Conservation (phyloP, 1,140 invertebrate species). For the Dryas iulia region DNA sequence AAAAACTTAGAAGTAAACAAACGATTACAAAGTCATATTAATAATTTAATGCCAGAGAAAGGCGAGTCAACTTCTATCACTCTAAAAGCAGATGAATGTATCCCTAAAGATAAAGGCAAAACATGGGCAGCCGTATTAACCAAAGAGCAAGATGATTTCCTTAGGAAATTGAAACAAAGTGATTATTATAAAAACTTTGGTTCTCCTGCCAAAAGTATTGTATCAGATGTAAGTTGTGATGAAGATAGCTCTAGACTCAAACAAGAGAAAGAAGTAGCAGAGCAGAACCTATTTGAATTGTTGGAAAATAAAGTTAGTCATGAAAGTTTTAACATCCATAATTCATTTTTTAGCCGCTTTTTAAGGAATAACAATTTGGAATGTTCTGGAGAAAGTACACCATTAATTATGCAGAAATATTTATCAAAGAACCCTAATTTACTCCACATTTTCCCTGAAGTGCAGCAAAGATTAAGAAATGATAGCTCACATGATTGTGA, state of each 20-base stretch:
- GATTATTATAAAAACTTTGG: slow-evolving; percentile 66
- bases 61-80: neutral
- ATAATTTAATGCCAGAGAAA: neutral
- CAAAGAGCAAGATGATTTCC: slow-evolving; percentile 72
- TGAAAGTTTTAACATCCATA: slow-evolving; percentile 87
- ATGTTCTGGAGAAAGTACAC: slow-evolving; percentile 70
- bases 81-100: neutral
- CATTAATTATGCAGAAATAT: slow-evolving; percentile 63
- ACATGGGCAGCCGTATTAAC: slow-evolving; percentile 69
- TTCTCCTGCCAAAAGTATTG: slow-evolving; percentile 54
- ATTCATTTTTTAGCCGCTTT: slow-evolving; percentile 82
- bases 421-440: slow-evolving; percentile 60
- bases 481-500: slow-evolving; percentile 49
- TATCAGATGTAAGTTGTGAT: slow-evolving; percentile 66
- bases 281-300: slow-evolving; percentile 86
- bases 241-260: slow-evolving; percentile 65
- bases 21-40: neutral
- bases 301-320: slow-evolving; percentile 85
- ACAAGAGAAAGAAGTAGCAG: slow-evolving; percentile 79
- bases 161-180: slow-evolving; percentile 69
- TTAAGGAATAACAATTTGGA: slow-evolving; percentile 67
- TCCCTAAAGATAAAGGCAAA: slow-evolving; percentile 36
- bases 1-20: slow-evolving; percentile 9
- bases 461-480: slow-evolving; percentile 34
- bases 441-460: slow-evolving; percentile 48